These are phyloP conservation scores for Actinemys pallida DNA, from an alignment of 2,113 vertebrate genomes.

Conservation along the genomic window DNA sequence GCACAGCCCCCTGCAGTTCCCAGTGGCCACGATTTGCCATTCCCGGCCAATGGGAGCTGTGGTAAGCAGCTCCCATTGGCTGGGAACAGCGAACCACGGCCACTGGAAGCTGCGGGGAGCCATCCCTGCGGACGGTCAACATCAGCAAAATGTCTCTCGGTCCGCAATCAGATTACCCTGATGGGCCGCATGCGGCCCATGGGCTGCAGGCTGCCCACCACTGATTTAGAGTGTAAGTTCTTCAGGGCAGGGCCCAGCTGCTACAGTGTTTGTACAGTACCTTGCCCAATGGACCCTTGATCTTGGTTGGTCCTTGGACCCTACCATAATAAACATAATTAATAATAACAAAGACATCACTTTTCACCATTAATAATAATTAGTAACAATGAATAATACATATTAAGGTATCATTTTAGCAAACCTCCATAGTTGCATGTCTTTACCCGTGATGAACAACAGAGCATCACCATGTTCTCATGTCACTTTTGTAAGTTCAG, in stretches of 20 bases:
- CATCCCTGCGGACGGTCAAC: no score
- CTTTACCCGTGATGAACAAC: background rate
- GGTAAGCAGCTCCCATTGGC: no score
- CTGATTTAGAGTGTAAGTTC: background rate
- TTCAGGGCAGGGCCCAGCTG: slow-evolving; percentile 25
- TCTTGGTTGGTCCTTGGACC: background rate
- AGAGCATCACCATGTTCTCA: background rate
- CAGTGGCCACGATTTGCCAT: no score
- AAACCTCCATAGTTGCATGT: background rate
- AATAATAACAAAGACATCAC: background rate
- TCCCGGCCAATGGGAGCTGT: no score
- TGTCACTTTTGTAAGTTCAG: background rate
- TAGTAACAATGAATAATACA: background rate
- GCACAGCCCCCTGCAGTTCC: no score
- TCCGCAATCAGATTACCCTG: no score
- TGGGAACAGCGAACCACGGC: no score
- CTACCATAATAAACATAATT: background rate
- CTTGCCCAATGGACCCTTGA: background rate
- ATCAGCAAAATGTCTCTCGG: no score
- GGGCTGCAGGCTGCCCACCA: no score
- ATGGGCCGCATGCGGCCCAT: no score
- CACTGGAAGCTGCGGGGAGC: no score
- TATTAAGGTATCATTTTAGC: slow-evolving; percentile 15
- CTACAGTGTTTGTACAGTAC: background rate
- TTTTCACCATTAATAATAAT: slow-evolving; percentile 25